Conservation (phyloP, 2,113 vertebrate genomes). For the Psammodynastes pulverulentus region DNA sequence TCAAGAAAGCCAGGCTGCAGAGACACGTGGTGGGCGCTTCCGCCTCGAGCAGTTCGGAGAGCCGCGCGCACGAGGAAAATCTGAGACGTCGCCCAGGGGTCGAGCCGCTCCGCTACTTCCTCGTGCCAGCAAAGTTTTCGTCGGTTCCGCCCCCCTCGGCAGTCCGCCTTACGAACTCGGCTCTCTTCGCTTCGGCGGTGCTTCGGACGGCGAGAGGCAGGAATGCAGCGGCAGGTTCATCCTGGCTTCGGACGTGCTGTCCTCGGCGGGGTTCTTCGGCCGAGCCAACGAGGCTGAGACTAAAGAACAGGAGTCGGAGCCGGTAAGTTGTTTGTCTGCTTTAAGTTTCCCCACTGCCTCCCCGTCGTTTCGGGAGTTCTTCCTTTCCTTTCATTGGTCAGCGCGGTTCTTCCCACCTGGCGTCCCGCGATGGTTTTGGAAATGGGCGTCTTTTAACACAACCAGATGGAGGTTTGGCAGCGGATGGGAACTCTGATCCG, state of each 20-base stretch:
- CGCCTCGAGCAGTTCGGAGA: background rate
- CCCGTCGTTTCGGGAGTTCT: background rate
- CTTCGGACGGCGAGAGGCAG: background rate
- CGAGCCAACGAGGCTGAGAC: slow-evolving; percentile 27
- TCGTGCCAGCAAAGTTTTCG: background rate
- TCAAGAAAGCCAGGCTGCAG: background rate
- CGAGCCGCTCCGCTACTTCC: background rate
- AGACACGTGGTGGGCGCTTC: background rate
- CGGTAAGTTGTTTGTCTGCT: slow-evolving; percentile 48
- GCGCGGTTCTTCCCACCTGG: background rate
- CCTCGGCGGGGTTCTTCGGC: background rate
- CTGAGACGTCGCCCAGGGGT: background rate
- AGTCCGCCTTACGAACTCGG: background rate
- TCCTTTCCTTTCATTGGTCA: background rate
- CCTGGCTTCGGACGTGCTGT: background rate
- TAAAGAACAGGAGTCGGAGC: slow-evolving; percentile 49
- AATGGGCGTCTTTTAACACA: background rate
- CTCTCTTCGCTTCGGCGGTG: background rate
- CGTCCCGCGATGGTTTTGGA: background rate
- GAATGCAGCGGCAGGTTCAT: background rate
- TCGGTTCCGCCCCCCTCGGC: background rate
- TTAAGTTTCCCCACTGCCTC: no score
- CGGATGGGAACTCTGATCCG: background rate
- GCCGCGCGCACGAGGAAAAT: background rate
- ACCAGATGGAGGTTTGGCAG: background rate